phyloP scores from a whole-genome alignment of 2,797 vertebrate genomes.

The Chelmon rostratus region DNA sequence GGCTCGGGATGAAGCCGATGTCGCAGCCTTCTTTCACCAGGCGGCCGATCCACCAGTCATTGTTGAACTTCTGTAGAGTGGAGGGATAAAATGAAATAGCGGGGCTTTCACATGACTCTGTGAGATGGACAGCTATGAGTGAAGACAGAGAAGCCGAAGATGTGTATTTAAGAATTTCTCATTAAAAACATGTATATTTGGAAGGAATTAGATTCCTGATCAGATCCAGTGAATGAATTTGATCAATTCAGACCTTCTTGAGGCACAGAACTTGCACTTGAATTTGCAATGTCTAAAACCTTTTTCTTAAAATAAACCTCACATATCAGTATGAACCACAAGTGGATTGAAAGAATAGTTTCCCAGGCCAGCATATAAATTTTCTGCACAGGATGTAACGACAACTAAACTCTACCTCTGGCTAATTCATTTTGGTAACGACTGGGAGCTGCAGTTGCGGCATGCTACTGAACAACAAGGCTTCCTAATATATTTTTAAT shows the following conservation, averaged over 20 bases:
- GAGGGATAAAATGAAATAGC: neutral
- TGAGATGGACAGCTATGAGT: neutral
- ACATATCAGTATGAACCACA: too few relatives aligned
- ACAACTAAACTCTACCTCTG: too few relatives aligned
- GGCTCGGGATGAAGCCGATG: slow-evolving; percentile 98
- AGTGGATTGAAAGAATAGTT: neutral
- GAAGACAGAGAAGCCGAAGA: neutral
- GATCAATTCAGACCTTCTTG: neutral
- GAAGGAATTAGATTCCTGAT: neutral
- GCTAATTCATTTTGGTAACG: too few relatives aligned
- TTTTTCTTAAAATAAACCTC: too few relatives aligned
- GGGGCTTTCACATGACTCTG: neutral
- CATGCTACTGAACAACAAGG: too few relatives aligned
- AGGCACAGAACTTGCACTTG: neutral
- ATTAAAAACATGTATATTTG: neutral
- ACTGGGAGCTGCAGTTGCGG: too few relatives aligned
- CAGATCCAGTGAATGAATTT: too few relatives aligned
- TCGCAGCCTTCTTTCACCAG: slow-evolving; percentile 99
- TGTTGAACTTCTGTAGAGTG: slow-evolving; percentile 92
- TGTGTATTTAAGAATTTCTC: neutral
- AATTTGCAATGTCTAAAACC: too few relatives aligned
- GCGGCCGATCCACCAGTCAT: slow-evolving; percentile 99
- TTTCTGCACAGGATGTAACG: too few relatives aligned
- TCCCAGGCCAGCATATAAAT: too few relatives aligned
- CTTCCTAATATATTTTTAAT: neutral